These are phyloP conservation scores for Lithobates sylvaticus DNA, from an alignment of 2,797 vertebrate species.

Conservation along the genomic window DNA sequence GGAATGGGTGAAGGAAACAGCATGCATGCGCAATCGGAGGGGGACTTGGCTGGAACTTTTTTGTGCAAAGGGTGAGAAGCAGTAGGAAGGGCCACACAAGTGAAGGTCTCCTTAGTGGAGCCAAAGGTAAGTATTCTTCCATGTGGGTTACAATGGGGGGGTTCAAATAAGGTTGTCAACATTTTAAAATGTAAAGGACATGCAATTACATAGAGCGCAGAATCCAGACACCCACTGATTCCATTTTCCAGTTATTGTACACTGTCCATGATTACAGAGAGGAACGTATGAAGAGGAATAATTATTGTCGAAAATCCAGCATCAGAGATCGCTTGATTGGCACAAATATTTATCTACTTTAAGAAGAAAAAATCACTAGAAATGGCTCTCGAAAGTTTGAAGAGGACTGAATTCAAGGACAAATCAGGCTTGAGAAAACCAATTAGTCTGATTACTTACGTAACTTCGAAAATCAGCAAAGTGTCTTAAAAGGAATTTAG, in stretches of 20 bases:
- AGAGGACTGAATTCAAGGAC: background rate
- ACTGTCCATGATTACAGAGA: conserved; percentile 17
- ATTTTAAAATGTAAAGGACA: background rate
- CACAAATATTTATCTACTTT: background rate
- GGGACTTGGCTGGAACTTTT: too few relatives aligned
- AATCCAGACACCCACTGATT: conserved; percentile 5
- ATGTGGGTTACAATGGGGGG: too few relatives aligned
- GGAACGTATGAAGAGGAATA: background rate
- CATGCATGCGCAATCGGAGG: too few relatives aligned
- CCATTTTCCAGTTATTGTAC: background rate
- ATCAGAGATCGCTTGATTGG: background rate
- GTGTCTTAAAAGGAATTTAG: too few relatives aligned
- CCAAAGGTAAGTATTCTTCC: too few relatives aligned
- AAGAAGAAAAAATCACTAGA: background rate
- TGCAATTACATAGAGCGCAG: background rate
- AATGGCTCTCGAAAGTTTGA: conserved; percentile 6
- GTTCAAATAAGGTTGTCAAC: background rate
- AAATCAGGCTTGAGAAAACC: background rate
- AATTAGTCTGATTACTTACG: conserved; percentile 2
- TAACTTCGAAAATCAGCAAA: background rate
- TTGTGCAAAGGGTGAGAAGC: too few relatives aligned
- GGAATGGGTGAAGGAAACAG: too few relatives aligned
- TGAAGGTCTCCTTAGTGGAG: too few relatives aligned
- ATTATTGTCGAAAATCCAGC: background rate
- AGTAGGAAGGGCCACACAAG: too few relatives aligned